Evolutionary conservation across 2,113 vertebrate species (phyloP).

Genomic region (Otocyon megalotis): DNA sequence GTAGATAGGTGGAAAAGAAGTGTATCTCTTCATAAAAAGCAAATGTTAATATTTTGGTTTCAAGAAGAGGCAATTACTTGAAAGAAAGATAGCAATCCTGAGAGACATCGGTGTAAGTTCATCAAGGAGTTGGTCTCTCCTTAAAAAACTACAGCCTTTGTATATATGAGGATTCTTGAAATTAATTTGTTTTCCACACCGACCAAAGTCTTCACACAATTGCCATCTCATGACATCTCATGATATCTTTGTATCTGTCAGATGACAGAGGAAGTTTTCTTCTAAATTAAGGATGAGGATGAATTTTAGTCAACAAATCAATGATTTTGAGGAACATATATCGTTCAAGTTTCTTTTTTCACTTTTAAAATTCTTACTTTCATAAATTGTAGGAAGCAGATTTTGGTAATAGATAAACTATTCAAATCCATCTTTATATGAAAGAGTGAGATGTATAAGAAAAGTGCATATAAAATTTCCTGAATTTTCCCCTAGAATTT

Average conservation of each 20-base stretch:
- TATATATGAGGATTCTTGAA: not conserved
- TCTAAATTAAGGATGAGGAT: not conserved
- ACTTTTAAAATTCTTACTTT: slow-evolving; percentile 39
- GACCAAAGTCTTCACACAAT: not conserved
- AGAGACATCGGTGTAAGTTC: not conserved
- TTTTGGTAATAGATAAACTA: not conserved
- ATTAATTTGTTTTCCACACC: not conserved
- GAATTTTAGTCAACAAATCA: slow-evolving; percentile 35
- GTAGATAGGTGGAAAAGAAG: not conserved
- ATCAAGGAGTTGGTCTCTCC: not conserved
- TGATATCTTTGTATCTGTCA: not conserved
- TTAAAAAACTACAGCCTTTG: not conserved
- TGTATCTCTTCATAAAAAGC: not conserved
- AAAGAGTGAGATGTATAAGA: not conserved
- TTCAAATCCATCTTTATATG: slow-evolving; percentile 27
- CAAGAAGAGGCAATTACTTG: not conserved
- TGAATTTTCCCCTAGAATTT: not conserved
- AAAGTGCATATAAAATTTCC: not conserved
- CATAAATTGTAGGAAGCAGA: not conserved
- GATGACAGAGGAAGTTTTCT: not conserved
- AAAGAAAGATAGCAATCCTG: not conserved
- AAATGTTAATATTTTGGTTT: not conserved
- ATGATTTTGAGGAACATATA: not conserved
- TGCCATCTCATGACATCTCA: not conserved
- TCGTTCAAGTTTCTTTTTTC: not conserved